A percentile compares a stretch with the other conserved stretches of the same genome.
phyloP scores from a whole-genome alignment of 1,140 invertebrate species.

The Brachionus calyciflorus region DNA sequence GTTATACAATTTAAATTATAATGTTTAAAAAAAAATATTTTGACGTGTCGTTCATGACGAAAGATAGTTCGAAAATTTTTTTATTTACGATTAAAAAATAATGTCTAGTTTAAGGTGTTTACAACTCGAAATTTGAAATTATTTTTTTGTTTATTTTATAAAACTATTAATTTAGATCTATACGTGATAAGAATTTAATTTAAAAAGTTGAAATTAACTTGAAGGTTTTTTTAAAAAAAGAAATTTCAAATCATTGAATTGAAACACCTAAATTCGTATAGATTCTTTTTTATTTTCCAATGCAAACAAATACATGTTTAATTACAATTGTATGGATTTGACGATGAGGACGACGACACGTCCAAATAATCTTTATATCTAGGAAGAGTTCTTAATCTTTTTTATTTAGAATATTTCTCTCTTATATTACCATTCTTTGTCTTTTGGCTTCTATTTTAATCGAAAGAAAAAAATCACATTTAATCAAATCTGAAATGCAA shows the following conservation, averaged over 20 bases:
- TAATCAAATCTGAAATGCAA: neutral
- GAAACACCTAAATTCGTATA: neutral
- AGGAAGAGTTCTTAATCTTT: too few relatives aligned
- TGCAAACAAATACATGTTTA: neutral
- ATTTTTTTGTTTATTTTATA: slow-evolving; percentile 5
- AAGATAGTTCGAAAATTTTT: too few relatives aligned
- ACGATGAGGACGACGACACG: neutral
- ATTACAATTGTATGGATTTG: neutral
- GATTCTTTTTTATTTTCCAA: neutral
- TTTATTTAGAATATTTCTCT: too few relatives aligned
- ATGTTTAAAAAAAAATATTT: neutral
- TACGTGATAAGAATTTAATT: slow-evolving; percentile 9
- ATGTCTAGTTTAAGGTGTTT: neutral
- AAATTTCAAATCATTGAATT: slow-evolving; percentile 22
- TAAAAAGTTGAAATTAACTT: neutral
- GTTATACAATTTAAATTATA: too few relatives aligned
- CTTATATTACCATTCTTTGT: too few relatives aligned
- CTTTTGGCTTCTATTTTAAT: neutral
- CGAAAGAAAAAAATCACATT: neutral
- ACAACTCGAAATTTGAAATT: neutral
- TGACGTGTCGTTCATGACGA: neutral
- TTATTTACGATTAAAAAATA: too few relatives aligned
- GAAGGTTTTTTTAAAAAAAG: neutral
- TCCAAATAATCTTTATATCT: too few relatives aligned
- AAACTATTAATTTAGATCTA: neutral